Conservation (phyloP, 2,888 invertebrate species). For the Lepidochitona cinerea region DNA sequence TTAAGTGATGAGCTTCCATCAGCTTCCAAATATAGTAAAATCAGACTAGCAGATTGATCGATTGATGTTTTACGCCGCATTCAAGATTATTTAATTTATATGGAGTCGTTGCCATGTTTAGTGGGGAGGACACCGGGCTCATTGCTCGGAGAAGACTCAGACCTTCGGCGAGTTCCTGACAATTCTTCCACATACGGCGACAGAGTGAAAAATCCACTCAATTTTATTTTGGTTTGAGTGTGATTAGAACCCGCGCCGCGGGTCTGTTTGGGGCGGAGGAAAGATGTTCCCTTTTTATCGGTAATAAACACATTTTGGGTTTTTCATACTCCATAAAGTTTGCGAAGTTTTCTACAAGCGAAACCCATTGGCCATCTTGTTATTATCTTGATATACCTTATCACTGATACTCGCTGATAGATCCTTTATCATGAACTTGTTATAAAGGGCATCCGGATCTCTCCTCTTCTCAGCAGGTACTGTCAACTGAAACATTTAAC, state of each 20-base stretch:
- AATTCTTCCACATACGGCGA: no score
- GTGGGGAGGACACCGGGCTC: not conserved
- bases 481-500: constrained; percentile 77
- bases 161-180: no score
- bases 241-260: no score
- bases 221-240: no score
- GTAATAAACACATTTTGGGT: no score
- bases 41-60: not conserved
- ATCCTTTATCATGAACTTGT: constrained; percentile 83
- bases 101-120: not conserved
- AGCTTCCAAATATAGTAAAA: not conserved
- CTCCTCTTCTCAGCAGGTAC: constrained; percentile 81
- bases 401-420: constrained; percentile 79
- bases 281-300: not conserved
- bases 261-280: not conserved
- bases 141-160: not conserved
- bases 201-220: no score
- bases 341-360: not conserved
- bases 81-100: not conserved
- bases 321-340: not conserved
- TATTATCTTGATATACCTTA: not conserved
- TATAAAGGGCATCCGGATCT: constrained; percentile 91
- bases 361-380: not conserved
- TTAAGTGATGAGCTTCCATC: not conserved
- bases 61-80: not conserved